These are phyloP conservation scores for Leptonema lineaticorne DNA, from an alignment of 1,140 invertebrate species.

Conservation along the genomic window DNA sequence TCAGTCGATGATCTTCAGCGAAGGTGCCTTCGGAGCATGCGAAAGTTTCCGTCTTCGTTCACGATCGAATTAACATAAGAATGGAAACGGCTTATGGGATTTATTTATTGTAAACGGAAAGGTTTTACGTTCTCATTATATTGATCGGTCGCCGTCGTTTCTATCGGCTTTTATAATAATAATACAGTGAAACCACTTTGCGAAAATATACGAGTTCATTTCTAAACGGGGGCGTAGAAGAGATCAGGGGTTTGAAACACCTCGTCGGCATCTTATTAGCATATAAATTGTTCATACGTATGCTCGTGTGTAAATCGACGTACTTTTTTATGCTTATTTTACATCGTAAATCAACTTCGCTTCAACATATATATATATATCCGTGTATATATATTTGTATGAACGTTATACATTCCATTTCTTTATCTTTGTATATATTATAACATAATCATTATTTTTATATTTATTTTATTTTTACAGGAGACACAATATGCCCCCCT, in stretches of 20 bases:
- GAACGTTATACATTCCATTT: background rate
- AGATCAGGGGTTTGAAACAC: background rate
- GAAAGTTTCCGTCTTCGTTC: no score
- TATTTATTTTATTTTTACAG: constrained; percentile 44
- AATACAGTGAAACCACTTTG: constrained; percentile 11
- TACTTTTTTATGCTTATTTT: background rate
- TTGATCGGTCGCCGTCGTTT: background rate
- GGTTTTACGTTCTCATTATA: background rate
- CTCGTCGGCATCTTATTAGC: constrained; percentile 1
- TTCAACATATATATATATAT: no score
- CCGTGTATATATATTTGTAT: no score
- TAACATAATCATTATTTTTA: background rate
- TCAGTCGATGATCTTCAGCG: no score
- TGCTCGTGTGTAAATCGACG: constrained; percentile 9
- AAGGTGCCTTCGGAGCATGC: no score
- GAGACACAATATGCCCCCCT: constrained; percentile 60
- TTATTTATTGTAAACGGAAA: background rate
- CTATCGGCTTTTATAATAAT: background rate
- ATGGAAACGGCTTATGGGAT: background rate
- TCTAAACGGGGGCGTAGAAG: no score
- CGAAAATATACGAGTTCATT: constrained; percentile 1
- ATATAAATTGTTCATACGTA: constrained; percentile 18
- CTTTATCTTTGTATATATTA: background rate
- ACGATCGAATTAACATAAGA: background rate
- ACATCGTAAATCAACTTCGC: background rate